Evolutionary conservation across 2,888 invertebrate genomes (phyloP).

Genomic region (Pseudeuparius sepicola): DNA sequence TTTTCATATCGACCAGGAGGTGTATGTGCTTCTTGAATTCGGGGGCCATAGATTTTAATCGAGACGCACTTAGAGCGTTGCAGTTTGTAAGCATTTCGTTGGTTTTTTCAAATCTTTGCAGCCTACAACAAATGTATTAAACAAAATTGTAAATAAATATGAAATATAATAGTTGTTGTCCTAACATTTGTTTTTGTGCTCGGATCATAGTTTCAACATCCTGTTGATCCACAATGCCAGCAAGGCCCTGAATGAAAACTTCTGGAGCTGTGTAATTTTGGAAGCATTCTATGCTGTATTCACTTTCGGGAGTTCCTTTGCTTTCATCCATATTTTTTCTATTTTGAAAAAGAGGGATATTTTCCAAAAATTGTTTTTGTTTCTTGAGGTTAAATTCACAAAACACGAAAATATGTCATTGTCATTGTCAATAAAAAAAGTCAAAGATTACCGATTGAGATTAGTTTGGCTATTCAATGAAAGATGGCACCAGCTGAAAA

Average conservation of each 20-base stretch:
- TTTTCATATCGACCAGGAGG: slow-evolving; percentile 81
- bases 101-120: slow-evolving; percentile 95
- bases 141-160: slow-evolving; percentile 4
- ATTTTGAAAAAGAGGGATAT: no score
- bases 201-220: slow-evolving; percentile 84
- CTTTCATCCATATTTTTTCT: slow-evolving; percentile 32
- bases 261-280: slow-evolving; percentile 86
- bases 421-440: no score
- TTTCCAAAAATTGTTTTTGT: no score
- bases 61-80: slow-evolving; percentile 81
- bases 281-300: slow-evolving; percentile 76
- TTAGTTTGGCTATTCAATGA: no score
- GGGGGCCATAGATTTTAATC: slow-evolving; percentile 73
- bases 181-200: slow-evolving; percentile 88
- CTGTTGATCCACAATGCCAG: slow-evolving; percentile 83
- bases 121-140: slow-evolving; percentile 47
- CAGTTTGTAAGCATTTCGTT: slow-evolving; percentile 98
- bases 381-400: no score
- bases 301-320: slow-evolving; percentile 54
- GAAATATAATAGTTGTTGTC: slow-evolving; percentile 14
- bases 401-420: no score
- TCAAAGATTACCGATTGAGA: no score
- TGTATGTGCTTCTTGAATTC: slow-evolving; percentile 90
- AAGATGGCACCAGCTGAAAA: no score
- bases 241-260: slow-evolving; percentile 85